A percentile compares a stretch with the other conserved stretches of the same genome.
phyloP scores from a whole-genome alignment of 2,113 vertebrate species.

The Taurulus bubalis region DNA sequence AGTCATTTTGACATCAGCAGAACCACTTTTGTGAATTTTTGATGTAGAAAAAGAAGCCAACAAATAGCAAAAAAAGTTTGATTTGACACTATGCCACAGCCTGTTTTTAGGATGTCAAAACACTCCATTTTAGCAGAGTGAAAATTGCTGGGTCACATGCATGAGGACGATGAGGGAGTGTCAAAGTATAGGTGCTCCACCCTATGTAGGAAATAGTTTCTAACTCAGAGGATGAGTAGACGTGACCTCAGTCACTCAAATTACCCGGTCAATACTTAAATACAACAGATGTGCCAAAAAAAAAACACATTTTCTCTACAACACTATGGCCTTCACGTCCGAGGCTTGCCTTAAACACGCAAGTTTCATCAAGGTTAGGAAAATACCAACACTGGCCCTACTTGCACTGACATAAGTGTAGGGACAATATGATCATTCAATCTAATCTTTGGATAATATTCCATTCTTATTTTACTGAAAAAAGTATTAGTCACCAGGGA shows the following conservation, averaged over 20 bases:
- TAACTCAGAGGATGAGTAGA: not conserved
- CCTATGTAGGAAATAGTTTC: not conserved
- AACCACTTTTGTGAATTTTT: not conserved
- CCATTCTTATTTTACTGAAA: not conserved
- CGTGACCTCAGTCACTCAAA: constrained; percentile 1
- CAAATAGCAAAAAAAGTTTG: not conserved
- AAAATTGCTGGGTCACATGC: not conserved
- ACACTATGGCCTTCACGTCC: not conserved
- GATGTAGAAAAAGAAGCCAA: not conserved
- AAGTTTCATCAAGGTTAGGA: not conserved
- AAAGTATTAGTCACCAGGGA: not conserved
- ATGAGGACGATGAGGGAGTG: not conserved
- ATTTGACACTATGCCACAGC: not conserved
- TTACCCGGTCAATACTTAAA: not conserved
- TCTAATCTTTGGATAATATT: not conserved
- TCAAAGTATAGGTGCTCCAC: constrained; percentile 2
- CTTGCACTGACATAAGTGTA: not conserved
- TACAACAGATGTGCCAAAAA: not conserved
- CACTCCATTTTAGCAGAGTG: not conserved
- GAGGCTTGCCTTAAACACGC: not conserved
- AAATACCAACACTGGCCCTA: not conserved
- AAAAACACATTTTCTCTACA: not conserved
- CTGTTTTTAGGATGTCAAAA: not conserved
- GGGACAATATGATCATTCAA: not conserved
- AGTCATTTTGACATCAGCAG: not conserved